Evolutionary conservation across 2,797 vertebrate genomes (phyloP).

Genomic region (Mormyrops boulengeri): DNA sequence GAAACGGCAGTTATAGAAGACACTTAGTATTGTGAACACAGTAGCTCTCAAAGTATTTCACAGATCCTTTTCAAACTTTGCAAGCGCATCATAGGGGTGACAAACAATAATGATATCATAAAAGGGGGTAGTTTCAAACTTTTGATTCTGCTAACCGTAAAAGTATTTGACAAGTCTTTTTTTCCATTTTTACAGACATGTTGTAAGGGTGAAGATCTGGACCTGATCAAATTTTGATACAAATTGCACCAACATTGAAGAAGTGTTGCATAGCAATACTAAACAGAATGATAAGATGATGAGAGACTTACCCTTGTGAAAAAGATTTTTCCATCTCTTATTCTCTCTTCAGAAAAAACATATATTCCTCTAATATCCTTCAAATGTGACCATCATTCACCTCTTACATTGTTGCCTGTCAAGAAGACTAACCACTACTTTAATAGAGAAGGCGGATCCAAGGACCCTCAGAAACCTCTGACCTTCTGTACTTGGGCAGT

Average conservation of each 20-base stretch:
- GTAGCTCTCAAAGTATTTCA: not conserved
- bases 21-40: not conserved
- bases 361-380: not conserved
- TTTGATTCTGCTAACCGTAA: not conserved
- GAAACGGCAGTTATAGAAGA: not conserved
- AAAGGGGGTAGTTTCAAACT: not conserved
- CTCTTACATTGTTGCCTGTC: not conserved
- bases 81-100: not conserved
- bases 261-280: not conserved
- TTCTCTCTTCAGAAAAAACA: not conserved
- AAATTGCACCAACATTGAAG: not conserved
- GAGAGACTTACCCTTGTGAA: not conserved
- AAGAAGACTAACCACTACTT: not conserved
- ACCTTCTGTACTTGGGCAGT: not conserved
- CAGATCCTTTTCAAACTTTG: not conserved
- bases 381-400: constrained; percentile 1
- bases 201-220: not conserved
- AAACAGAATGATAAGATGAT: not conserved
- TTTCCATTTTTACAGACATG: not conserved
- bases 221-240: not conserved
- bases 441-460: not conserved
- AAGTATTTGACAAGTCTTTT: not conserved
- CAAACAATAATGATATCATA: not conserved
- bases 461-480: not conserved
- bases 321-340: not conserved